phyloP scores from a whole-genome alignment of 64 coral and sea anemone genomes.

The Trachythela sp. region DNA sequence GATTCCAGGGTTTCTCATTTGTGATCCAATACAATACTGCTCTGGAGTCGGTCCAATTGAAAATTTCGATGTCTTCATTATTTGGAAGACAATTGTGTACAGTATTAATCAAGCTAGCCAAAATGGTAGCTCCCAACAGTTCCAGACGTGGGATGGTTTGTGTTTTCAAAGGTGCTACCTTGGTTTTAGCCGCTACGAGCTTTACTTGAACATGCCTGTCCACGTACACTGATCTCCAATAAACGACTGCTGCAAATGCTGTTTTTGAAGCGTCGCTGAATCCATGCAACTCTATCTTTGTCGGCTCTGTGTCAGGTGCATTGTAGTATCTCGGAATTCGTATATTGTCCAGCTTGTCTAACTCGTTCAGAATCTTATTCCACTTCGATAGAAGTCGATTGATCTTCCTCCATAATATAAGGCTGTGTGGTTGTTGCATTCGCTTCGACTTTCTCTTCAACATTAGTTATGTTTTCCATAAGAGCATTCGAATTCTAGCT shows the following conservation, averaged over 20 bases:
- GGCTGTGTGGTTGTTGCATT: too few species aligned
- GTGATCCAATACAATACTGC: not conserved
- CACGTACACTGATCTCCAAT: too few species aligned
- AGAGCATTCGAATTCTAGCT: too few species aligned
- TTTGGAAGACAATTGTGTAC: not conserved
- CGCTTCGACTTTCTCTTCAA: too few species aligned
- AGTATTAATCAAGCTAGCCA: not conserved
- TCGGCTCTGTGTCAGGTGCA: not conserved
- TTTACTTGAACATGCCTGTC: too few species aligned
- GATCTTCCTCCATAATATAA: not conserved
- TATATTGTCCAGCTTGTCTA: not conserved
- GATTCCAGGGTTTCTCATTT: not conserved
- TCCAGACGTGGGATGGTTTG: not conserved
- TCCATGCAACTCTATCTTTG: slow-evolving; percentile 24
- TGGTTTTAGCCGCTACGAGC: too few species aligned
- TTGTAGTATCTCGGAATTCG: slow-evolving; percentile 27
- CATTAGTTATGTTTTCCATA: too few species aligned
- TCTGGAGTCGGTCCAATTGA: not conserved
- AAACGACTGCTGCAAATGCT: slow-evolving; percentile 8
- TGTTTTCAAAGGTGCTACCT: too few species aligned
- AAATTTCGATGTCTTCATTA: not conserved
- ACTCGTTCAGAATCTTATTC: slow-evolving; percentile 22
- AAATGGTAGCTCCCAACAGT: not conserved
- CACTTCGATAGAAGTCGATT: not conserved
- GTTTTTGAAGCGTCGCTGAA: slow-evolving; percentile 34